Conservation (phyloP, 2,113 vertebrate species). For the Ceratotherium simum region DNA sequence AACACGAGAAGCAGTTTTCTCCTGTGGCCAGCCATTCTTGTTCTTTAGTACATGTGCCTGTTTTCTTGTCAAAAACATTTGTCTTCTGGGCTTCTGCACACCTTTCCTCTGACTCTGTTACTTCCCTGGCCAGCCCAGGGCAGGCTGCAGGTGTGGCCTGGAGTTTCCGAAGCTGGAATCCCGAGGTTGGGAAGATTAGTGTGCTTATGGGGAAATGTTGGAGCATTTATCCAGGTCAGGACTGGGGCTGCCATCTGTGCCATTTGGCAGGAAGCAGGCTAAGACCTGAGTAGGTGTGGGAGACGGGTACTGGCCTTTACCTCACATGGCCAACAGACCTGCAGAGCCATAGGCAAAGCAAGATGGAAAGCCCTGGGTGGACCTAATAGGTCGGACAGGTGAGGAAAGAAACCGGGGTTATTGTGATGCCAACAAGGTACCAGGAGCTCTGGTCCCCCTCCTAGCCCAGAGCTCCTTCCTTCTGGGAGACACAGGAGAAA, state of each 20-base stretch:
- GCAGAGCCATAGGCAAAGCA: background rate
- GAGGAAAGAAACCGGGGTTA: background rate
- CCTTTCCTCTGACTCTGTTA: background rate
- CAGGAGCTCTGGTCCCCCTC: background rate
- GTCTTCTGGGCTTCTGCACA: background rate
- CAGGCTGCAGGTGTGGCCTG: background rate
- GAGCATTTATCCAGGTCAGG: background rate
- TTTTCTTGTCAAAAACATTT: constrained; percentile 25
- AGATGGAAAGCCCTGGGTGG: background rate
- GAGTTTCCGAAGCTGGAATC: background rate
- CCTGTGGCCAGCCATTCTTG: background rate
- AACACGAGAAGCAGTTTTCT: rapidly evolving
- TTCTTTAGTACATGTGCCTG: rapidly evolving
- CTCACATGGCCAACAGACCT: background rate
- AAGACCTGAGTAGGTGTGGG: background rate
- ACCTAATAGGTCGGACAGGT: background rate
- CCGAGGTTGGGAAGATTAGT: background rate
- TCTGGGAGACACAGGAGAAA: background rate
- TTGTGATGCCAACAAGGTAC: background rate
- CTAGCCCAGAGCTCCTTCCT: background rate
- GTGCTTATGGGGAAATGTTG: background rate
- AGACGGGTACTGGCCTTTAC: background rate
- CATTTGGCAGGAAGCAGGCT: background rate
- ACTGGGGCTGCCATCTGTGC: background rate
- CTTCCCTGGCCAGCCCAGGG: background rate